Conservation (phyloP, 2,113 vertebrate species). For the Dendropsophus ebraccatus region DNA sequence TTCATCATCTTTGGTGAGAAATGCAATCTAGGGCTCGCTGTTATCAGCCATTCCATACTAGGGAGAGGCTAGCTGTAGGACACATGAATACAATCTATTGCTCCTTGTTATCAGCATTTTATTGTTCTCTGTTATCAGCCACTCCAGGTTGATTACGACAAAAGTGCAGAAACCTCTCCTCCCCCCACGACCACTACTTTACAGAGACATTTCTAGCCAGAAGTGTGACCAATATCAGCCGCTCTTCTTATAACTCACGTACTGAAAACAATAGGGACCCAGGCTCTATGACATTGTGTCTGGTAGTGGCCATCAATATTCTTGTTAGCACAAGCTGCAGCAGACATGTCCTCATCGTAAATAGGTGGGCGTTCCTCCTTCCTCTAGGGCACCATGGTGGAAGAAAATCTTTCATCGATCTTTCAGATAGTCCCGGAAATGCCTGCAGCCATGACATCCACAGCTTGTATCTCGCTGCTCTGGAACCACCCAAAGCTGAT, state of each 20-base stretch:
- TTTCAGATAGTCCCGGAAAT: not conserved
- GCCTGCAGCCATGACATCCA: not conserved
- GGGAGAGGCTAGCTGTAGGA: no score
- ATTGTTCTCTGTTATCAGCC: no score
- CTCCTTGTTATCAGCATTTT: no score
- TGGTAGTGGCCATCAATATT: not conserved
- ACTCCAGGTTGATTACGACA: no score
- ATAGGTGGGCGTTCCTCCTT: not conserved
- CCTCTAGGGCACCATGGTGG: not conserved
- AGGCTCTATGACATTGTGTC: not conserved
- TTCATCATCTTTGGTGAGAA: not conserved
- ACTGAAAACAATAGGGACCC: no score
- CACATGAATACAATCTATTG: no score
- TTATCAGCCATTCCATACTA: not conserved
- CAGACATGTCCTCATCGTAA: not conserved
- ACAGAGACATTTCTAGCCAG: no score
- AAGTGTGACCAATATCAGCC: not conserved
- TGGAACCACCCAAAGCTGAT: not conserved
- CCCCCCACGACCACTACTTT: no score
- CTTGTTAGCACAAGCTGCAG: not conserved
- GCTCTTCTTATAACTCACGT: not conserved
- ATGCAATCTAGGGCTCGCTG: not conserved
- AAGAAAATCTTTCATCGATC: not conserved
- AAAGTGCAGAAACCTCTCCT: no score
- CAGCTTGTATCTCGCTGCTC: not conserved